phyloP scores from a whole-genome alignment of 30 jellyfish, hydroid and myxozoan genomes.

The Pseudorhiza aurosa region DNA sequence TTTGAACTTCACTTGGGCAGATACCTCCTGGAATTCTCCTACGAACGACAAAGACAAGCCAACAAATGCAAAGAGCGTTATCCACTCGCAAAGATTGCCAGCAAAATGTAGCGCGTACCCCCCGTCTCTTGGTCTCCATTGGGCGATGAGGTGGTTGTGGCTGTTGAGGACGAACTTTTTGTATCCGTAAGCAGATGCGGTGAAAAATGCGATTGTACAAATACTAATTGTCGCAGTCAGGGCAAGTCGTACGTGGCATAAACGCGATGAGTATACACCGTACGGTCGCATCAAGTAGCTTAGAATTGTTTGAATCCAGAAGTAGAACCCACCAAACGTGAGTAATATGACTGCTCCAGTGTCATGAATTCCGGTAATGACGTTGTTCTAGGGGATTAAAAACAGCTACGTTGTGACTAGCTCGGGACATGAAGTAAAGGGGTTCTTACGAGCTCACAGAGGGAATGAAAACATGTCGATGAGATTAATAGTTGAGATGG shows the following conservation, averaged over 20 bases:
- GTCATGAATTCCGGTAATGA: conserved; percentile 75
- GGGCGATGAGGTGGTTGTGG: conserved; percentile 46
- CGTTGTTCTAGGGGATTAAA: conserved; percentile 48
- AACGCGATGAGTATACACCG: conserved; percentile 61
- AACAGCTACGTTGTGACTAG: neutral
- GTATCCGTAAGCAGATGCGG: conserved; percentile 65
- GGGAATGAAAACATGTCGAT: no score
- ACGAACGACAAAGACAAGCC: conserved; percentile 69
- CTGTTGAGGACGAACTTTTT: conserved; percentile 20
- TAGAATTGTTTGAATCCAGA: conserved; percentile 82
- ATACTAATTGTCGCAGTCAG: conserved; percentile 50
- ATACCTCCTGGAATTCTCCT: conserved; percentile 81
- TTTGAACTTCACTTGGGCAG: conserved; percentile 61
- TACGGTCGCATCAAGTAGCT: conserved; percentile 65
- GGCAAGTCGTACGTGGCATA: conserved; percentile 76
- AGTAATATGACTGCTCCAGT: conserved; percentile 83
- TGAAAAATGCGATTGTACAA: conserved; percentile 59
- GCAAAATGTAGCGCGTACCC: conserved; percentile 78
- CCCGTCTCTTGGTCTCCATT: conserved; percentile 81
- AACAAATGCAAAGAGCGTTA: conserved; percentile 59
- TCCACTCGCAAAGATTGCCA: conserved; percentile 86
- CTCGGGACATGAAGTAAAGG: no score
- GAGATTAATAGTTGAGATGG: no score
- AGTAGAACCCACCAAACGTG: conserved; percentile 75
- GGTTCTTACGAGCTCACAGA: no score